Evolutionary conservation across 2,888 invertebrate genomes (phyloP), one percentile per base, ranked within the genome.

Genomic region (Phortica okadai): DNA sequence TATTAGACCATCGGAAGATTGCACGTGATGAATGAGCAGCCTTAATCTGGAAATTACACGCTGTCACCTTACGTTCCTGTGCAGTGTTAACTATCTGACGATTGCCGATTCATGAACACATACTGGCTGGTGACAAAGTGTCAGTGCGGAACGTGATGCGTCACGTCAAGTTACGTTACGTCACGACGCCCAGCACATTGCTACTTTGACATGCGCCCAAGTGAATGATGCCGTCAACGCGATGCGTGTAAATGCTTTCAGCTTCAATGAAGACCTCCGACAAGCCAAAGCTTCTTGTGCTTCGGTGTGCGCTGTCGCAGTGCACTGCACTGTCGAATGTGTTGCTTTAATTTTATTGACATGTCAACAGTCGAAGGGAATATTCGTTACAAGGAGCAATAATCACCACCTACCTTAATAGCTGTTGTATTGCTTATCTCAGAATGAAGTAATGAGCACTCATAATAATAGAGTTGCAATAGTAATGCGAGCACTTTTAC

Each of bases 11-110:
- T 33, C 33, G 4, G 33, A 33, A 33, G 33, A 33, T 33, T 33
- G 33, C 73, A 66, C 42, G 81, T 85, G 83, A 85, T 84, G 85
- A 85, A 83, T 84, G 83, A 77, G 75, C 67, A 74, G 78, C 82
- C 85, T 84, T 83, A 84, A 85, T 83, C 81, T 81, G 85, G 50
- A 62, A 76, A 76, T 75, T 77, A 44, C 69, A 69, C 73, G 69
- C 74, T 69, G 69, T 69, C 69, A 69, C 69, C 50, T 69, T 50
- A 69, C 45, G 69, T 44, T 44, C 41, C 44, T 45, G 42, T 25
- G n/a, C 16, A 45, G 50, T 45, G 16, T 16, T 62, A 11, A 62
- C 62, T 69, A 21, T 41, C 16, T 44, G 11, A 45, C 45, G 69
- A 45, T 21, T 21, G 21, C n/a, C 69, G 69, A 69, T 45, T 16